Conservation (phyloP, 2,113 vertebrate genomes). For the Haemorhous mexicanus region DNA sequence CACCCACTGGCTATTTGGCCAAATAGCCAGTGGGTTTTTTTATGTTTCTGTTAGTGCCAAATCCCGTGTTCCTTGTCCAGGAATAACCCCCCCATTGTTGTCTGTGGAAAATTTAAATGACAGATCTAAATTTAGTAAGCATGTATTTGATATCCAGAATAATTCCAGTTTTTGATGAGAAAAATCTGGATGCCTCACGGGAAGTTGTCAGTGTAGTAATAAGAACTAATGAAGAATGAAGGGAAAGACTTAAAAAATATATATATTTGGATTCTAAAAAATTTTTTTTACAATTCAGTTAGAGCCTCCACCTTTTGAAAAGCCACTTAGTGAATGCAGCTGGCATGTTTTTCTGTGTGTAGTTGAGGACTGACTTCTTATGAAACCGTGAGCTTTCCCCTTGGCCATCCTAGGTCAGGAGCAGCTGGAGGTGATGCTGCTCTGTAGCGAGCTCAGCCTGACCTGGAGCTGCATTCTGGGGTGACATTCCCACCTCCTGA, state of each 20-base stretch:
- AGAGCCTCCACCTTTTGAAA: not conserved
- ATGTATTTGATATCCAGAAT: not conserved
- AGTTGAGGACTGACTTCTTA: not conserved
- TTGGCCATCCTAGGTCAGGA: not conserved
- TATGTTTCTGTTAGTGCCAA: not conserved
- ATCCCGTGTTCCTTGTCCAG: not conserved
- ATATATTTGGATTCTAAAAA: not conserved
- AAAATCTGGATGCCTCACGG: not conserved
- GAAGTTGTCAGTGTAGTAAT: not conserved
- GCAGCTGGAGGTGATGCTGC: not conserved
- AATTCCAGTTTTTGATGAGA: not conserved
- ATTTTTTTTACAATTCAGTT: not conserved
- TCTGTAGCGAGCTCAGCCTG: not conserved
- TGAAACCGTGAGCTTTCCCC: rapidly evolving
- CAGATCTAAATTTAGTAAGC: not conserved
- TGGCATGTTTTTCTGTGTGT: not conserved
- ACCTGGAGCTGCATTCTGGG: not conserved
- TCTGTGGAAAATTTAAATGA: not conserved
- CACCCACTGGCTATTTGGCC: not conserved
- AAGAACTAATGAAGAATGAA: not conserved
- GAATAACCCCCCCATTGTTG: not conserved
- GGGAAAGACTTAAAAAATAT: not conserved
- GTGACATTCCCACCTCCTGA: rapidly evolving
- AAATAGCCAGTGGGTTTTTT: no score
- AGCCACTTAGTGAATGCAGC: not conserved